phyloP scores from a whole-genome alignment of 2,888 invertebrate genomes.

The Augiades crinisus region DNA sequence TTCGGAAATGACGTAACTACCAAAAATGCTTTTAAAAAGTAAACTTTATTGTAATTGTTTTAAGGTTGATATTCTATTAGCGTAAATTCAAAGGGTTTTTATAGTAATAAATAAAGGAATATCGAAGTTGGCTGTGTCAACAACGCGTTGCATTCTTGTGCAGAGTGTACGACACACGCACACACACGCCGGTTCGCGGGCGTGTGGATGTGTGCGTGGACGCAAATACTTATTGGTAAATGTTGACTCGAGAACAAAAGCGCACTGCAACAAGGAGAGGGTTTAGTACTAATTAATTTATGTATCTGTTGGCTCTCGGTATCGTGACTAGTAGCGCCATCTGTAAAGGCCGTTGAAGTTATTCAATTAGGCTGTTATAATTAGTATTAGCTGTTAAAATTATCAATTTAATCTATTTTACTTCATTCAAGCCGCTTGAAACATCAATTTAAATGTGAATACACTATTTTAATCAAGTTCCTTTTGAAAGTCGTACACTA shows the following conservation, averaged over 20 bases:
- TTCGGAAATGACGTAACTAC: neutral
- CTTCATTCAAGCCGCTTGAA: too few species aligned
- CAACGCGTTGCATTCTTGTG: conserved; percentile 80
- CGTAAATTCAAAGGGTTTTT: conserved; percentile 59
- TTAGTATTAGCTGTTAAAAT: too few species aligned
- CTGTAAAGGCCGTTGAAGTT: too few species aligned
- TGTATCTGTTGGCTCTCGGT: too few species aligned
- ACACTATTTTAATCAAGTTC: too few species aligned
- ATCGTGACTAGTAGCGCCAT: too few species aligned
- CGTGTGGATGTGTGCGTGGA: conserved; percentile 52
- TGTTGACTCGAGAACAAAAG: conserved; percentile 68
- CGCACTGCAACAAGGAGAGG: conserved; percentile 27
- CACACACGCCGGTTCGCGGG: conserved; percentile 38
- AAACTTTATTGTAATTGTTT: fast-evolving
- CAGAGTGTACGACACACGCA: conserved; percentile 62
- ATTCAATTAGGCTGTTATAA: too few species aligned
- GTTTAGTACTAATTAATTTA: too few species aligned
- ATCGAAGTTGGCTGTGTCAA: conserved; percentile 81
- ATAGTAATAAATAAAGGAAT: conserved; percentile 81
- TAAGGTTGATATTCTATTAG: conserved; percentile 38
- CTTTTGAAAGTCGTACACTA: too few species aligned
- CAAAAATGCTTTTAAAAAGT: conserved; percentile 28
- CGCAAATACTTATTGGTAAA: conserved; percentile 79
- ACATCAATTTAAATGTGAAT: too few species aligned
- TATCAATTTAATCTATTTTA: too few species aligned